These are phyloP conservation scores for Hemitrygon akajei DNA, from an alignment of 2,797 vertebrate genomes.

Conservation along the genomic window DNA sequence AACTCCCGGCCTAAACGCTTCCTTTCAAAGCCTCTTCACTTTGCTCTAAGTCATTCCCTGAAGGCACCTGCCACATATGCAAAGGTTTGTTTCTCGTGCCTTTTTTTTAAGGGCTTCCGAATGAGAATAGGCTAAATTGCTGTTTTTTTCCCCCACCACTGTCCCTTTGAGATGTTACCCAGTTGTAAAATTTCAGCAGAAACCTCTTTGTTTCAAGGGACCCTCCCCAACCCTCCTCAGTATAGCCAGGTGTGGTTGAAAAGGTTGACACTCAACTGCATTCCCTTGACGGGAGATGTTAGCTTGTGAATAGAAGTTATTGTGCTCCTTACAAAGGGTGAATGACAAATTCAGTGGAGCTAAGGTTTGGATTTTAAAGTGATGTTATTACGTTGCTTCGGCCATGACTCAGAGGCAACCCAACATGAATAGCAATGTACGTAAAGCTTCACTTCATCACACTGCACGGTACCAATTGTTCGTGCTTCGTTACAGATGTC, in stretches of 20 bases:
- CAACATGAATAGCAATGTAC: neutral
- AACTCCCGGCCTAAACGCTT: neutral
- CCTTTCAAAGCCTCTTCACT: neutral
- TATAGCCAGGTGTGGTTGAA: neutral
- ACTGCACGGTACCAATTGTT: neutral
- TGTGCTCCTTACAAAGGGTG: neutral
- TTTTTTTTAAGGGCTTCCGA: neutral
- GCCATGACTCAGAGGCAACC: neutral
- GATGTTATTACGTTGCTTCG: neutral
- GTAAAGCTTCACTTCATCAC: neutral
- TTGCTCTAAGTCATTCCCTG: neutral
- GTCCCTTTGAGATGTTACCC: neutral
- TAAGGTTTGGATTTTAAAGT: constrained; percentile 15
- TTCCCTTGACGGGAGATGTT: neutral
- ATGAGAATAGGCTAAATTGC: neutral
- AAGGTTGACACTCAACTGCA: neutral
- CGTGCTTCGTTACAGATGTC: neutral
- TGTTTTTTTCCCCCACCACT: neutral
- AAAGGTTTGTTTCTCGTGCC: neutral
- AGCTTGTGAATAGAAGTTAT: neutral
- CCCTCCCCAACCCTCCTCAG: neutral
- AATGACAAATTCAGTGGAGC: neutral
- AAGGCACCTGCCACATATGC: too few relatives aligned
- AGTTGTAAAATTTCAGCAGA: neutral
- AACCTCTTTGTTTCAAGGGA: neutral